Base-by-base conservation (phyloP, 1,140 invertebrate genomes). In the Philopotamus ludificatus region DNA sequence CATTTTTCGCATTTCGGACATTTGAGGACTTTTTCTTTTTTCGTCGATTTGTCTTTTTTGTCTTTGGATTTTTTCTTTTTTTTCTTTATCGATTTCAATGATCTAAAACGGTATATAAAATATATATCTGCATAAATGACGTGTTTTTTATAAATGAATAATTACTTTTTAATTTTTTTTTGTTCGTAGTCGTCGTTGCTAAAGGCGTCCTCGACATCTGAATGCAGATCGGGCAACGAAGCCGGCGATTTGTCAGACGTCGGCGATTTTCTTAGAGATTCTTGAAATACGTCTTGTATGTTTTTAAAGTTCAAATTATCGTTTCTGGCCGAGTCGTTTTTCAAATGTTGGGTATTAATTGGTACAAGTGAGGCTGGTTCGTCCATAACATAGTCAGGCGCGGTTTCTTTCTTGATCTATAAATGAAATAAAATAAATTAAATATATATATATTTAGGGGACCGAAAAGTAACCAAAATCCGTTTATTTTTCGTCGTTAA, bases 1-100 rank as follows among this genome's bases (percentile, higher is more conserved):
- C 73, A 74, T 69, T 79, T 79, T 3, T 78, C 78, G 65, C 78
- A 81, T 66, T 78, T 79, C 34, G 76, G 72, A 63, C 79, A 81
- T 71, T 79, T 79, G 73, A 81, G 75, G 16, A 42, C 16, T 62
- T 68, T 68, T 18, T 26, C 44, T 21, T 68, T 68, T 42, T 66
- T 76, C 67, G 22, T 71, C 73, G 49, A 70, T 72, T 70, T 63
- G 63, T 68, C 55, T 63, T 62, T 68, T 67, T 67, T 73, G 63
- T 66, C 65, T 64, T 45, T 65, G 58, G 50, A 22, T 66, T 68
- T 70, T 54, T 68, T 66, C 28, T 70, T 64, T 57, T 65, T 72
- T 25, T 66, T 68, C 41, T 68, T 71, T 8, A 49, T 53, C 12
- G 66, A 64, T 34, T 70, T 66, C 61, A 66, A 50, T 21, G 62